These are phyloP conservation scores for Drosophila subobscura DNA, from an alignment of 1,140 invertebrate genomes.

Conservation along the genomic window DNA sequence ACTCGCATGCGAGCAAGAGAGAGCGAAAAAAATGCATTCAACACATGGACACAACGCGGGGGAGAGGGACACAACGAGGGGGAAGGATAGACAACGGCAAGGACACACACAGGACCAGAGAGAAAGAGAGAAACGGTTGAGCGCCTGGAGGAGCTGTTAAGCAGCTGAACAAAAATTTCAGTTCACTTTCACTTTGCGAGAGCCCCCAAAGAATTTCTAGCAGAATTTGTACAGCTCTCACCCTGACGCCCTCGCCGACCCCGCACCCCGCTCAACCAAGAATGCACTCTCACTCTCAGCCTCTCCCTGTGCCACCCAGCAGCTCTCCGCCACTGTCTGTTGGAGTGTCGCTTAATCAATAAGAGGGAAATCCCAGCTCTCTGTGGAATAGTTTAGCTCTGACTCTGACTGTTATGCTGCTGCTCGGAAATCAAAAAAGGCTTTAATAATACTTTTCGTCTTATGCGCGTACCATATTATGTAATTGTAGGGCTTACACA, in stretches of 20 bases:
- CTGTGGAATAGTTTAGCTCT: conserved; percentile 41
- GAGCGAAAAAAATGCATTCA: conserved; percentile 30
- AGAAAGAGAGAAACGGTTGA: conserved; percentile 10
- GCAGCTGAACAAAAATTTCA: conserved; percentile 41
- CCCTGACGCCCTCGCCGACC: too few relatives aligned
- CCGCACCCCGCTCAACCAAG: not conserved
- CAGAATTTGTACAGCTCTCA: too few relatives aligned
- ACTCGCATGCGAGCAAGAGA: conserved; percentile 4
- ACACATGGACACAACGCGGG: conserved; percentile 17
- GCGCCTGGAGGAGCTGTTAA: conserved; percentile 26
- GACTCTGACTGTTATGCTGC: conserved; percentile 7
- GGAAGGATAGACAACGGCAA: not conserved
- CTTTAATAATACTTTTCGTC: conserved; percentile 67
- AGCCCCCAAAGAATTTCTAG: conserved; percentile 3
- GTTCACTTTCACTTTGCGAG: conserved; percentile 49
- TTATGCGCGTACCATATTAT: conserved; percentile 78
- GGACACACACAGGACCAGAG: conserved; percentile 12
- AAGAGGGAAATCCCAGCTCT: conserved; percentile 43
- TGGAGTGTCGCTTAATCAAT: conserved; percentile 23
- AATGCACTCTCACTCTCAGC: too few relatives aligned
- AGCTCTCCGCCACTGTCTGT: not conserved
- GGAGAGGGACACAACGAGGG: conserved; percentile 8
- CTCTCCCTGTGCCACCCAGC: not conserved
- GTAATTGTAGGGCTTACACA: conserved; percentile 69
- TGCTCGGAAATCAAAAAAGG: conserved; percentile 51